Evolutionary conservation across 2,888 invertebrate species (phyloP).

Genomic region (Allophyes oxyacanthae): DNA sequence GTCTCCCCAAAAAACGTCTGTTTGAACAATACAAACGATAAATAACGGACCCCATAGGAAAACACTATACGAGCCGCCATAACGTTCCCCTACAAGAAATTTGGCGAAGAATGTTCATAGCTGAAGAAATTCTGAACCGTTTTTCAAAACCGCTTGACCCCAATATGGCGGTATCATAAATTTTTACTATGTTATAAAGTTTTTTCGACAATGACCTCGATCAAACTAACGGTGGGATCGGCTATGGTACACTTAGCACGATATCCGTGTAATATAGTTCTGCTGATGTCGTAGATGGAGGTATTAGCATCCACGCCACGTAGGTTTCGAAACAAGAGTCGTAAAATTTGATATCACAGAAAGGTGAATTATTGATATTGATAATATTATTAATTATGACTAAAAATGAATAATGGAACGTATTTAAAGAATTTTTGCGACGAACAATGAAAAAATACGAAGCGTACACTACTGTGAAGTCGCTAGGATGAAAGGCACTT

Average conservation of each 20-base stretch:
- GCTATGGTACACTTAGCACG: slow-evolving; percentile 35
- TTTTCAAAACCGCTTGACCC: slow-evolving; percentile 55
- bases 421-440: no score
- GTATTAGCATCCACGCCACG: no score
- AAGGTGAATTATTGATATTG: no score
- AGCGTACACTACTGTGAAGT: no score
- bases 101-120: slow-evolving; percentile 31
- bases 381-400: no score
- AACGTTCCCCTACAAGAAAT: slow-evolving; percentile 31
- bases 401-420: no score
- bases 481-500: not conserved
- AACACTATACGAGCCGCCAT: slow-evolving; percentile 51
- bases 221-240: slow-evolving; percentile 36
- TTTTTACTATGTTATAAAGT: slow-evolving; percentile 45
- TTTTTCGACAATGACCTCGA: slow-evolving; percentile 48
- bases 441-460: no score
- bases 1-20: slow-evolving; percentile 58
- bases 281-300: not conserved
- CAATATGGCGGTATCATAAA: slow-evolving; percentile 28
- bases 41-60: slow-evolving; percentile 67
- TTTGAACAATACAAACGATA: slow-evolving; percentile 68
- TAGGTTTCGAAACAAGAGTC: no score
- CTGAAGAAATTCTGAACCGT: slow-evolving; percentile 34
- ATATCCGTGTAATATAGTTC: slow-evolving; percentile 33
- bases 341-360: no score